Base-by-base conservation (phyloP, 2,888 invertebrate genomes). In the Andrena fulva region DNA sequence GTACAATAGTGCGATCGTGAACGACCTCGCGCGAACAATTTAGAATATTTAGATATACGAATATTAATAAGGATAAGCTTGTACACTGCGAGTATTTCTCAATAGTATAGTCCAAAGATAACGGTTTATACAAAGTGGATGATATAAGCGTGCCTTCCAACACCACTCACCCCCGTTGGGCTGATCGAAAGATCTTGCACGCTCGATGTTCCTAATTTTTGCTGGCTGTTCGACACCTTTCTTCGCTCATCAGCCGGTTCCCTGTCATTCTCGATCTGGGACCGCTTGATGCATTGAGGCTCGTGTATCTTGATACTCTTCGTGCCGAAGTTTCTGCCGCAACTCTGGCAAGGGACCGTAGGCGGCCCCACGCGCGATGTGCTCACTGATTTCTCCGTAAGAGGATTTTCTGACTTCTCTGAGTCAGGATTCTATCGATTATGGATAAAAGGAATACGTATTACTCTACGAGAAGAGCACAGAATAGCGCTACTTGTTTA, bases 271-370 rank as follows among this genome's bases (percentile, higher is more conserved):
- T 96, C 95, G 2, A 93, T 89, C 52, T 95, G 94, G 96, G 96
- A 96, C 88, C 96, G 96, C 88, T 95, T 95, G 74, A 96, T 91
- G 90, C 97, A 97, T 90, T 96, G 96, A 2, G 96, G 96, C 90
- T 96, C 96, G 91, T 97, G 96, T 82, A 96, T 96, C 71, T 94
- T 94, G 50, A 96, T 95, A 64, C 96, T 96, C 88, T 95, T 95
- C 1, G 95, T 94, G 42, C 96, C 96, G 90, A 96, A 96, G 89
- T 95, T 95, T 66, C 96, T 94, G 2, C 96, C 96, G 89, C 97
- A 97, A 86, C 96, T 95, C 91, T 96, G 95, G 90, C 97, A 97
- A 78, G 94, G 89, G 2, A 95, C 92, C 12, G 92, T 92, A 0
- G 93, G 82, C 1, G 86, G 86, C 8, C 79, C 80, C 2, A 76